Evolutionary conservation across 2,888 invertebrate genomes (phyloP), one percentile per base, ranked within the genome.

Genomic region (Phyto melanocephala): DNA sequence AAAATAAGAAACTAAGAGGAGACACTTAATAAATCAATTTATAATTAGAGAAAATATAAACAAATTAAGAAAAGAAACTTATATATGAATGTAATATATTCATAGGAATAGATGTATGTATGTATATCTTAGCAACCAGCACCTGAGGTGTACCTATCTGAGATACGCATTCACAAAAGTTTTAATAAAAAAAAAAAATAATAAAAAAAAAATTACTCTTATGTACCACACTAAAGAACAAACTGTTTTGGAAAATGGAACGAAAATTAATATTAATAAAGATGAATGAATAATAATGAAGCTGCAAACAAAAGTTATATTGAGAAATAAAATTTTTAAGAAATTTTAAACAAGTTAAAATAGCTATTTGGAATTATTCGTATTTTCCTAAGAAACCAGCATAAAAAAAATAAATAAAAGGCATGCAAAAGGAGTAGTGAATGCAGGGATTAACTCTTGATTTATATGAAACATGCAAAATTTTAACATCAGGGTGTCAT

Each of bases 281-380:
- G n/a, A n/a, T n/a, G n/a, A n/a, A n/a, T n/a, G n/a, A n/a, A 58
- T 35, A 37, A 71, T 45, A 63, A 62, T 63, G n/a, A 54, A 65
- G 40, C 20, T 52, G 28, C 42, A 67, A 50, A 70, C 13, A 22
- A 65, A 54, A 56, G 54, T 65, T 56, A 70, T 58, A 68, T 33
- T n/a, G n/a, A n/a, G n/a, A 60, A 75, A 75, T 33, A 52, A 52
- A 67, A 71, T 71, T 71, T 71, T 71, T 71, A 71, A 71, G 45
- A 71, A 60, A 71, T 47, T 58, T 50, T 50, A 50, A 20, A 50
- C 11, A 50, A n/a, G n/a, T n/a, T n/a, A n/a, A n/a, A n/a, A n/a
- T n/a, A n/a, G n/a, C n/a, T n/a, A n/a, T n/a, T n/a, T n/a, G n/a
- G n/a, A n/a, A n/a, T n/a, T n/a, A n/a, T n/a, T n/a, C n/a, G n/a